Conservation (phyloP, 2,888 invertebrate genomes). For the Epiblema foenella region DNA sequence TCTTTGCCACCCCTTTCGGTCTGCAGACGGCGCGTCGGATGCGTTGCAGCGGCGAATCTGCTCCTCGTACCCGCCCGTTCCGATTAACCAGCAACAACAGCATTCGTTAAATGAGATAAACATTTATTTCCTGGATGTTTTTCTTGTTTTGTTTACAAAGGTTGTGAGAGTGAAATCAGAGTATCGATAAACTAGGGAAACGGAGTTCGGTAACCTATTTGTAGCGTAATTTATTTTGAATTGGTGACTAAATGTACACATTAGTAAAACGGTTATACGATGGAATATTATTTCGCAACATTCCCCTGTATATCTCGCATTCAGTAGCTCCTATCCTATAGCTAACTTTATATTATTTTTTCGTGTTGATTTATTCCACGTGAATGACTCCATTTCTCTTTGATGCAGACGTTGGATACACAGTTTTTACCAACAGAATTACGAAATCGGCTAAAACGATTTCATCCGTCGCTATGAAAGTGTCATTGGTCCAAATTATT, state of each 20-base stretch:
- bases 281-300: slow-evolving; percentile 14
- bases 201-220: not conserved
- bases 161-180: not conserved
- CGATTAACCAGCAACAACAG: slow-evolving; percentile 19
- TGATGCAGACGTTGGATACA: slow-evolving; percentile 60
- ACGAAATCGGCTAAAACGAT: slow-evolving; percentile 52
- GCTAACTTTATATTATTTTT: slow-evolving; percentile 72
- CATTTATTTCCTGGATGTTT: slow-evolving; percentile 3
- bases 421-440: slow-evolving; percentile 48
- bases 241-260: not conserved
- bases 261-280: not conserved
- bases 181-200: slow-evolving; percentile 1
- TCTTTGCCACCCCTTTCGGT: slow-evolving; percentile 68
- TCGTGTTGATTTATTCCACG: slow-evolving; percentile 74
- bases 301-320: slow-evolving; percentile 14
- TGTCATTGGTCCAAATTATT: slow-evolving; percentile 49
- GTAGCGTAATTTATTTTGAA: not conserved
- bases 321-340: slow-evolving; percentile 54
- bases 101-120: slow-evolving; percentile 38
- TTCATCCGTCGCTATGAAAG: slow-evolving; percentile 53
- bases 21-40: slow-evolving; percentile 48
- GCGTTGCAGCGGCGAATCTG: slow-evolving; percentile 22
- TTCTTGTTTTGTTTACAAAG: slow-evolving; percentile 8
- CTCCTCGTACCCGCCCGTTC: slow-evolving; percentile 25
- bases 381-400: slow-evolving; percentile 69